Evolutionary conservation across 2,888 invertebrate genomes (phyloP).

Genomic region (Pandemis cinnamomeana): DNA sequence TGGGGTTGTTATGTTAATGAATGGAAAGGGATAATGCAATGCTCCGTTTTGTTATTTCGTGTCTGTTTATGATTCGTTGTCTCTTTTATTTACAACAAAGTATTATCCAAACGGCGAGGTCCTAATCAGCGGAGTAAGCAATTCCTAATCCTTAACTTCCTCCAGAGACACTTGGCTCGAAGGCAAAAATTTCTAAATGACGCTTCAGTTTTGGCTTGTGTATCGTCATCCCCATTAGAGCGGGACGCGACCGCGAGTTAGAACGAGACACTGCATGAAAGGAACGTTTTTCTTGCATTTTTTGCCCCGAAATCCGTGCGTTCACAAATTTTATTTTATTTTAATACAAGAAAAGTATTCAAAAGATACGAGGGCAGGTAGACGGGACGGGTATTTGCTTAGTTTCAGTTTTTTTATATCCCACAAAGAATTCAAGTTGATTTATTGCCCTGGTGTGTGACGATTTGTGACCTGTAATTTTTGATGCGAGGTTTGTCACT

Average conservation of each 20-base stretch:
- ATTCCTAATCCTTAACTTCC: constrained; percentile 33
- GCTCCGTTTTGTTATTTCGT: constrained; percentile 37
- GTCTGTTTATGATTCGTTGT: constrained; percentile 32
- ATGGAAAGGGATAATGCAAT: constrained; percentile 40
- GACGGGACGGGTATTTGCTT: constrained; percentile 80
- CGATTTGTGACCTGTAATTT: constrained; percentile 84
- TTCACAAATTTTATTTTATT: constrained; percentile 83
- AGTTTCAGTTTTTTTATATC: constrained; percentile 72
- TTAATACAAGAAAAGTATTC: constrained; percentile 83
- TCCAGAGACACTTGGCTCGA: constrained; percentile 49
- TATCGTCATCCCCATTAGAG: constrained; percentile 69
- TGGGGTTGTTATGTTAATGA: constrained; percentile 41
- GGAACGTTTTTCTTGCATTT: constrained; percentile 80
- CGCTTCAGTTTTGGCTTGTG: constrained; percentile 58
- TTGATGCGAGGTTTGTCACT: constrained; percentile 82
- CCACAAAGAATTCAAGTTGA: constrained; percentile 79
- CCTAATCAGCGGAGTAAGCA: constrained; percentile 31
- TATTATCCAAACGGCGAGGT: constrained; percentile 2
- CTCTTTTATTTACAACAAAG: constrained; percentile 25
- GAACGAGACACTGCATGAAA: constrained; percentile 62
- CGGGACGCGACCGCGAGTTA: constrained; percentile 51
- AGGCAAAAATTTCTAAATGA: constrained; percentile 66
- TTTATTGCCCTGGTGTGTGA: constrained; percentile 78
- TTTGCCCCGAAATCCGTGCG: constrained; percentile 79
- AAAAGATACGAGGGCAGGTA: constrained; percentile 82